phyloP scores from a whole-genome alignment of 1,140 invertebrate species.

The Aphidius ervi region DNA sequence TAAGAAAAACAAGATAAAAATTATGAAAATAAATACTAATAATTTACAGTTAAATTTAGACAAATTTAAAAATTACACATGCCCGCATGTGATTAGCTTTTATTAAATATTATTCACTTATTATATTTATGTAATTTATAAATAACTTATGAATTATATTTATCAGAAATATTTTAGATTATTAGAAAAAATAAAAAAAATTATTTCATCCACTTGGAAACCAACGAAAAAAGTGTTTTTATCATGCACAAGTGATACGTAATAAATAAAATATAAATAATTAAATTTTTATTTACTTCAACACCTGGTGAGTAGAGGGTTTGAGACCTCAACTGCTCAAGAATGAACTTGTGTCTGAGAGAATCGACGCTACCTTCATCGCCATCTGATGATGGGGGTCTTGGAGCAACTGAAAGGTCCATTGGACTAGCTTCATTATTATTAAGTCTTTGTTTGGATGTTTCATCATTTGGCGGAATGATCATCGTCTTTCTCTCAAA shows the following conservation, averaged over 20 bases:
- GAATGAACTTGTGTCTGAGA: constrained; percentile 47
- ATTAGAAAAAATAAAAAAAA: no score
- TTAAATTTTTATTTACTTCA: constrained; percentile 35
- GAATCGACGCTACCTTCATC: constrained; percentile 49
- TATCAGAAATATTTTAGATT: no score
- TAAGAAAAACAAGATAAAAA: no score
- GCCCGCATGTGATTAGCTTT: no score
- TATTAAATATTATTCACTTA: no score
- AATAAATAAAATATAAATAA: neutral
- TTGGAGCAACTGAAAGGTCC: constrained; percentile 48
- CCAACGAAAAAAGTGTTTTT: no score
- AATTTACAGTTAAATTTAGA: neutral
- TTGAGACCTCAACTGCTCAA: constrained; percentile 47
- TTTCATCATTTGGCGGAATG: constrained; percentile 34
- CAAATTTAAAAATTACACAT: neutral
- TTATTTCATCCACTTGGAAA: no score
- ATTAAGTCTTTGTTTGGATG: constrained; percentile 45
- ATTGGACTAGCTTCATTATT: constrained; percentile 50
- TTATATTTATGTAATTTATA: no score
- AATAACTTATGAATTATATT: no score
- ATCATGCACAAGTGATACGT: no score
- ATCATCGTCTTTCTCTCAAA: constrained; percentile 45
- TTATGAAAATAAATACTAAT: no score
- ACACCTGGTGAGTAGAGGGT: constrained; percentile 46
- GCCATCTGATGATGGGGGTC: constrained; percentile 44